A percentile compares a stretch with the other conserved stretches of the same genome.
Evolutionary conservation across 2,888 invertebrate species (phyloP).

Genomic region (Pteria penguin): DNA sequence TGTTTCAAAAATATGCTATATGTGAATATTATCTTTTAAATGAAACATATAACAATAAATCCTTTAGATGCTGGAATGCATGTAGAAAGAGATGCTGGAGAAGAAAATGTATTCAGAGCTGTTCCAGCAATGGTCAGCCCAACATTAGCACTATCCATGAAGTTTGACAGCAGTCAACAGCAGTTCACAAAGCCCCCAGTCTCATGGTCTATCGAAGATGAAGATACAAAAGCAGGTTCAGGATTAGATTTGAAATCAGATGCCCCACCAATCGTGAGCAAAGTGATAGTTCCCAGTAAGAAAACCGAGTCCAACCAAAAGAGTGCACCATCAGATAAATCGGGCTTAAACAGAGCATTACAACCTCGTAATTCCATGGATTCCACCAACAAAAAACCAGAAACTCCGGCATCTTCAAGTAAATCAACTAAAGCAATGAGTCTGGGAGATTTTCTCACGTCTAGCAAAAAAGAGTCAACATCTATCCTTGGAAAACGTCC

Average conservation of each 20-base stretch:
- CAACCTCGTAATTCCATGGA: conserved; percentile 45
- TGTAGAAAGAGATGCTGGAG: conserved; percentile 35
- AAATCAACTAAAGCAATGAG: conserved; percentile 30
- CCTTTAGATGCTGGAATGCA: too few relatives aligned
- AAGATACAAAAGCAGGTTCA: background rate
- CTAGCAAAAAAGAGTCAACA: conserved; percentile 11
- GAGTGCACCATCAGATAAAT: conserved; percentile 22
- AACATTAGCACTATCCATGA: conserved; percentile 55
- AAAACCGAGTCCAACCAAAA: conserved; percentile 34
- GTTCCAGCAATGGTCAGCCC: conserved; percentile 59
- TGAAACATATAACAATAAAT: too few relatives aligned
- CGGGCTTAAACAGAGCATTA: conserved; percentile 52
- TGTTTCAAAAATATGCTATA: too few relatives aligned
- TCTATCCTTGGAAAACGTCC: conserved; percentile 28
- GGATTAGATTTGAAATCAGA: background rate
- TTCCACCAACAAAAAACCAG: conserved; percentile 13
- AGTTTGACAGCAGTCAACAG: conserved; percentile 32
- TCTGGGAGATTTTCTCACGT: conserved; percentile 33
- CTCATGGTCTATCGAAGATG: conserved; percentile 24
- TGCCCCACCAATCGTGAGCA: background rate
- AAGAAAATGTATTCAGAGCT: conserved; percentile 53
- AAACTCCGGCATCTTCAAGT: conserved; percentile 19
- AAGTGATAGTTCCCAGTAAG: conserved; percentile 14
- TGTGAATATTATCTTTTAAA: too few relatives aligned
- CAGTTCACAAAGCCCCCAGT: conserved; percentile 34